Base-by-base conservation (phyloP, 92 coral and sea anemone species). In the Hydrozoanthus gracilis region DNA sequence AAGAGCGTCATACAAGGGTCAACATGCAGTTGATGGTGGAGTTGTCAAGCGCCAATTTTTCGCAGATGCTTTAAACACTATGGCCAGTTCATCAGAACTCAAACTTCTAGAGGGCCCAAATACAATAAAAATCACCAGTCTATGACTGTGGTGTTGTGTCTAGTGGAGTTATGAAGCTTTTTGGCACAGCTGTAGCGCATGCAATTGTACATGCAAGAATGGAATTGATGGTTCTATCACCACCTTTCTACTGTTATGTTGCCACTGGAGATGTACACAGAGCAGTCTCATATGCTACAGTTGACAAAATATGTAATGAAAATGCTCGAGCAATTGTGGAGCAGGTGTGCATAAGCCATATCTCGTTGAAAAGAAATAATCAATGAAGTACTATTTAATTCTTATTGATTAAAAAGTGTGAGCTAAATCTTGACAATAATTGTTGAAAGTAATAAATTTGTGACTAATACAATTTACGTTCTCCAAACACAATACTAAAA, bases 261-360 rank as follows among this genome's bases (percentile, higher is more conserved):
- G 89, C 89, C 1, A 89, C 89, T 44, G 91, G 88, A 11, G 91
- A 88, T 88, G 65, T 88, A 3, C 47, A 84, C 15, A 84, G 83
- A 74, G 77, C 88, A 7, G 18, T 88, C 8, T 54, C 48, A 17
- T 83, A 88, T 77, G 88, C 66, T 12, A 73, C n/a, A 20, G 14
- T 88, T 47, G 51, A 62, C 13, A 88, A 88, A 16, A 75, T 88
- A 14, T 60, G 51, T 7, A 84, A 88, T 76, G 88, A 88, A 83
- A 77, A 83, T 47, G 85, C 58, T n/a, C n/a, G n/a, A n/a, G n/a
- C n/a, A n/a, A n/a, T n/a, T n/a, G n/a, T n/a, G n/a, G n/a, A n/a
- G n/a, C n/a, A n/a, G n/a, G n/a, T n/a, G n/a, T n/a, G n/a, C n/a
- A n/a, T n/a, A n/a, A n/a, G n/a, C n/a, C n/a, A n/a, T n/a, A n/a